Evolutionary conservation across 2,113 vertebrate genomes (phyloP).

Genomic region (Turdus rufiventris): DNA sequence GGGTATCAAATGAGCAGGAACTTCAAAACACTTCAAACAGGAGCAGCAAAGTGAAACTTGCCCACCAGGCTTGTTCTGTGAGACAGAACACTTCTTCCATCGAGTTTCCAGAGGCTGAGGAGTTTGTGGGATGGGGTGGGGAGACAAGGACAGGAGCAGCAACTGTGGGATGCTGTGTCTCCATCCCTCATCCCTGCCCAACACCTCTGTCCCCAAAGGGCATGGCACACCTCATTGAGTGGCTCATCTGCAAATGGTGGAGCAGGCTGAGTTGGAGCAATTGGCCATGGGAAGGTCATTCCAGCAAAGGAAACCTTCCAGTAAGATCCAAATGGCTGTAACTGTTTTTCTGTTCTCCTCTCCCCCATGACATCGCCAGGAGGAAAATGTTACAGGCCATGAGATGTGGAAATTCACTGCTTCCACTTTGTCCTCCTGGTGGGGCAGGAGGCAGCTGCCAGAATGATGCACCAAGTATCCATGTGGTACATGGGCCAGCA

Average conservation of each 20-base stretch:
- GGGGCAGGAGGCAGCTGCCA: not conserved
- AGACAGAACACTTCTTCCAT: not conserved
- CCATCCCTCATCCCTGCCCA: not conserved
- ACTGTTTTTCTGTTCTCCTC: not conserved
- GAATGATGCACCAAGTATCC: rapidly evolving
- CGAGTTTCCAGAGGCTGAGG: not conserved
- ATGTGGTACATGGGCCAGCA: not conserved
- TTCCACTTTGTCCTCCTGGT: not conserved
- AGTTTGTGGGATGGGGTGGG: not conserved
- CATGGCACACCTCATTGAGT: not conserved
- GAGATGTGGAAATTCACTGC: not conserved
- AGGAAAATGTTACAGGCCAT: not conserved
- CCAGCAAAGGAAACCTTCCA: not conserved
- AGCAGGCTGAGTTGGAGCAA: not conserved
- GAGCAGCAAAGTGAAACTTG: not conserved
- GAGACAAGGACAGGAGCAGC: not conserved
- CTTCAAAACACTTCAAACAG: not conserved
- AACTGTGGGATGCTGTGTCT: not conserved
- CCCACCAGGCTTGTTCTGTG: not conserved
- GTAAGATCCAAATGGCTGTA: not conserved
- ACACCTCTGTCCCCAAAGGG: rapidly evolving
- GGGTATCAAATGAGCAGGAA: not conserved
- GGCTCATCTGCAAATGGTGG: not conserved
- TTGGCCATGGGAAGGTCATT: not conserved
- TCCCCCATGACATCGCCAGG: rapidly evolving